Evolutionary conservation across 2,797 vertebrate species (phyloP).

Genomic region (Gymnodraco acuticeps): DNA sequence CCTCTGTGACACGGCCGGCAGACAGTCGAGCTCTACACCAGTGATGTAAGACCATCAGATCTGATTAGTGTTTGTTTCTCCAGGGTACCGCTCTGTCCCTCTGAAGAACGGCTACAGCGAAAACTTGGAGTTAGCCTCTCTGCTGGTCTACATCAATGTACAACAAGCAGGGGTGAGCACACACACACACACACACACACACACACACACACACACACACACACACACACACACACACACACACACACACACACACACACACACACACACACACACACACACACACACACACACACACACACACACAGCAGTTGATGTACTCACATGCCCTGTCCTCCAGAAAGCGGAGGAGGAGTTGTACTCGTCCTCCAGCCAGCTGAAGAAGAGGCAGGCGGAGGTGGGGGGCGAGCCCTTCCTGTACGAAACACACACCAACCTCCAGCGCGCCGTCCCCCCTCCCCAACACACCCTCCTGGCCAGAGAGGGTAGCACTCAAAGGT

Average conservation of each 20-base stretch:
- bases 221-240: not conserved
- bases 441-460: slow-evolving; percentile 55
- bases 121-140: slow-evolving; percentile 91
- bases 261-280: not conserved
- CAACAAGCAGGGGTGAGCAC: slow-evolving; percentile 89
- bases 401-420: slow-evolving; percentile 89
- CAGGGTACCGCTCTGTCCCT: slow-evolving; percentile 94
- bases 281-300: no score
- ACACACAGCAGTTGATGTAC: not conserved
- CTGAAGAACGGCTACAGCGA: slow-evolving; percentile 95
- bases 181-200: not conserved
- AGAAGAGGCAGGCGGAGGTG: slow-evolving; percentile 87
- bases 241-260: no score
- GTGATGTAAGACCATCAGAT: not conserved
- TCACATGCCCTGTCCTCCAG: slow-evolving; percentile 69
- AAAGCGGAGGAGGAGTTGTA: slow-evolving; percentile 94
- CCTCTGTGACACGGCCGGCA: no score
- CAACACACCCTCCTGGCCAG: slow-evolving; percentile 84
- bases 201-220: no score
- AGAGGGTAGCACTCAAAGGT: slow-evolving; percentile 88
- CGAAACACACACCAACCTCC: slow-evolving; percentile 87
- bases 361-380: slow-evolving; percentile 91
- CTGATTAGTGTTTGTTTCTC: not conserved
- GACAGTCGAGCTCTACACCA: not conserved
- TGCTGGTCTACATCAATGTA: slow-evolving; percentile 91